These are phyloP conservation scores for Rhagonycha lutea DNA, from an alignment of 2,888 invertebrate genomes.

Conservation along the genomic window DNA sequence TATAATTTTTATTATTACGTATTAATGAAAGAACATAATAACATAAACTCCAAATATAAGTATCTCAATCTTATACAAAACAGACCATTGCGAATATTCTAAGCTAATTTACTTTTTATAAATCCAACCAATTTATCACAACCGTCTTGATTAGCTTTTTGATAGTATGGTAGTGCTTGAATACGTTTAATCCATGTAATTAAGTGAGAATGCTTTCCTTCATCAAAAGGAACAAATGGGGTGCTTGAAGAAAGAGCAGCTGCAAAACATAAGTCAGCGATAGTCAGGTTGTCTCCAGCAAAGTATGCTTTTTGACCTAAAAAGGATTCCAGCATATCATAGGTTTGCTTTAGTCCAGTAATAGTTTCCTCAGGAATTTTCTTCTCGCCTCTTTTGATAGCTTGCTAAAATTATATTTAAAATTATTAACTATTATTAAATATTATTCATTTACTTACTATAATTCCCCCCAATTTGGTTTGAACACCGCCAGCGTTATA, in stretches of 20 bases:
- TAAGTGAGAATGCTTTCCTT: slow-evolving; percentile 34
- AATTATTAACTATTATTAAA: background rate
- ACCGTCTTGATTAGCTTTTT: slow-evolving; percentile 28
- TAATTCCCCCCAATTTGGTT: slow-evolving; percentile 52
- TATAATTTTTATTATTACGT: too few species aligned
- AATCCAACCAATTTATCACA: slow-evolving; percentile 19
- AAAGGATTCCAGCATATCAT: slow-evolving; percentile 56
- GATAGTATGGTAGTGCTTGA: slow-evolving; percentile 40
- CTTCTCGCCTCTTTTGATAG: slow-evolving; percentile 39
- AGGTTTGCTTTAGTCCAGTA: slow-evolving; percentile 46
- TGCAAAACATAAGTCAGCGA: slow-evolving; percentile 60
- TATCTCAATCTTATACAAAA: background rate
- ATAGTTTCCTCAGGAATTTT: slow-evolving; percentile 24
- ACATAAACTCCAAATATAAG: too few species aligned
- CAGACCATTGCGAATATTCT: background rate
- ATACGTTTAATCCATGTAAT: slow-evolving; percentile 44
- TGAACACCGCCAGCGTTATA: slow-evolving; percentile 60
- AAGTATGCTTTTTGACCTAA: slow-evolving; percentile 56
- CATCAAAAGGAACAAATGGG: slow-evolving; percentile 43
- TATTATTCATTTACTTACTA: slow-evolving; percentile 49
- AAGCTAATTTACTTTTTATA: slow-evolving; percentile 18
- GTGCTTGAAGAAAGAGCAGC: slow-evolving; percentile 46
- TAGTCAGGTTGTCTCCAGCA: slow-evolving; percentile 58
- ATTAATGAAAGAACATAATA: too few species aligned
- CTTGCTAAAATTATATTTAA: slow-evolving; percentile 51